phyloP scores from a whole-genome alignment of 2,888 invertebrate genomes.

The Brachyopa scutellaris region DNA sequence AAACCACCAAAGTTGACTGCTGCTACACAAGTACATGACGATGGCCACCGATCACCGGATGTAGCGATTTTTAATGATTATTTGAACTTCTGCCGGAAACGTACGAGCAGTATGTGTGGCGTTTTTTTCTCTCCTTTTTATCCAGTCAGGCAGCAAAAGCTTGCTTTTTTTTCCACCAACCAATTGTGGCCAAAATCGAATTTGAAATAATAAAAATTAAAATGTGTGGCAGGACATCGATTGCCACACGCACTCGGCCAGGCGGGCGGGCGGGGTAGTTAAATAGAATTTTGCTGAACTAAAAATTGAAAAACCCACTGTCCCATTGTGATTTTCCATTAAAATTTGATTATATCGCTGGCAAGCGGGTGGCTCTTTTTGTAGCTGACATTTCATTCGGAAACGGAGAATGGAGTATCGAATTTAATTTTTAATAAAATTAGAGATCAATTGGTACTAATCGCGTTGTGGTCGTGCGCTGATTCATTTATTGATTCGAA shows the following conservation, averaged over 20 bases:
- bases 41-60: conserved; percentile 38
- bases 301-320: conserved; percentile 50
- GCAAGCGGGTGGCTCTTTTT: background rate
- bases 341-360: conserved; percentile 55
- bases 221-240: conserved; percentile 40
- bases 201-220: conserved; percentile 63
- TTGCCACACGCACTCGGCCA: background rate
- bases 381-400: no score
- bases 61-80: conserved; percentile 65
- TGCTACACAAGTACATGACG: conserved; percentile 36
- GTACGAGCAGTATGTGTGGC: conserved; percentile 10
- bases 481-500: conserved; percentile 68
- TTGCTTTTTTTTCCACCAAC: conserved; percentile 52
- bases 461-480: conserved; percentile 47
- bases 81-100: conserved; percentile 44
- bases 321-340: conserved; percentile 56
- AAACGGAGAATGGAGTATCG: conserved; percentile 4
- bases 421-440: conserved; percentile 69
- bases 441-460: conserved; percentile 71
- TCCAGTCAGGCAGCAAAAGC: conserved; percentile 16
- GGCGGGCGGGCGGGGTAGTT: conserved; percentile 1
- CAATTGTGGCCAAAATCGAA: conserved; percentile 67
- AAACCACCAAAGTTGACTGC: conserved; percentile 62
- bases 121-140: conserved; percentile 5
- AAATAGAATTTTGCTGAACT: conserved; percentile 19